Percentiles rank a stretch among this genome's conserved stretches.
Conservation (phyloP, 2,113 vertebrate genomes). For the Oceanites oceanicus region DNA sequence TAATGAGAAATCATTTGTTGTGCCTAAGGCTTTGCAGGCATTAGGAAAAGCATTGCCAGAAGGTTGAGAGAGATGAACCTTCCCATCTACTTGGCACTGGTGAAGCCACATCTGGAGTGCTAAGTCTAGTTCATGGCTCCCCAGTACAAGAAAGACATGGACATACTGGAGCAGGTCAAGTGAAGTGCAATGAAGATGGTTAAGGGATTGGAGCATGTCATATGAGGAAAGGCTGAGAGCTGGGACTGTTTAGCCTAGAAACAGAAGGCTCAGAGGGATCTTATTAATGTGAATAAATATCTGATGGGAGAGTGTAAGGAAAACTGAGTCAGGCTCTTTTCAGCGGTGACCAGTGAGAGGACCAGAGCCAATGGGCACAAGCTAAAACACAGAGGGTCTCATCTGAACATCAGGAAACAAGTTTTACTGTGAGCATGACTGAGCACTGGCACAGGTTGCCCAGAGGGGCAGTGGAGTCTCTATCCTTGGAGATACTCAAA, state of each 20-base stretch:
- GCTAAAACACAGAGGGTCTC: neutral
- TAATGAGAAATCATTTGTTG: neutral
- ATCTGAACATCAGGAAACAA: neutral
- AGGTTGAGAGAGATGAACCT: neutral
- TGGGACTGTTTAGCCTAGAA: neutral
- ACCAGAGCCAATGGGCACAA: neutral
- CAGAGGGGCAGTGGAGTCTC: neutral
- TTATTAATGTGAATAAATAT: neutral
- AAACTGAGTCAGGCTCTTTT: neutral
- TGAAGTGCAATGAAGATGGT: neutral
- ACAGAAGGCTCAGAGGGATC: neutral
- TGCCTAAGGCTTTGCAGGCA: neutral
- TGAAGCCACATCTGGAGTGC: neutral
- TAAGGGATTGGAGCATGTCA: neutral
- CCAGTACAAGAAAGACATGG: neutral
- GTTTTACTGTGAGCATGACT: neutral
- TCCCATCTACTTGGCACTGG: neutral
- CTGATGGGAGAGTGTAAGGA: neutral
- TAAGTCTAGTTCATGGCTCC: neutral
- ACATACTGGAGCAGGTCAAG: neutral
- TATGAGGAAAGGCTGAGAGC: neutral
- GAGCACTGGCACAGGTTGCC: neutral
- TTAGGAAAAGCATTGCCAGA: neutral
- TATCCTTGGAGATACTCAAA: neutral
- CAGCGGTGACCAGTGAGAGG: neutral